Percentiles rank a stretch among this genome's conserved stretches.
Conservation (phyloP, 2,888 invertebrate species). For the Aphodius sticticus region DNA sequence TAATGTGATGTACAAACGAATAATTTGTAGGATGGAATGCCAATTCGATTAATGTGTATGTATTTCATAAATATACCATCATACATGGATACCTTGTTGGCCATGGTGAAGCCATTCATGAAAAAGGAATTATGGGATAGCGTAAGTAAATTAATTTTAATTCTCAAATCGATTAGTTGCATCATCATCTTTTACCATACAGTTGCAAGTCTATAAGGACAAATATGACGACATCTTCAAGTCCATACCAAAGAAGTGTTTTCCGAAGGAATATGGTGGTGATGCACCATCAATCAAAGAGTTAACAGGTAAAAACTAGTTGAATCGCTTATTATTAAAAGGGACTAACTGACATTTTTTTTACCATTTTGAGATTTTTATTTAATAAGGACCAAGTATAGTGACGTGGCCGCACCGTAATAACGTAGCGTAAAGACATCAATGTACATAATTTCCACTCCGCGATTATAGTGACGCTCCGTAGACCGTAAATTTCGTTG, state of each 20-base stretch:
- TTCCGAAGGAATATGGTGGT: conserved; percentile 72
- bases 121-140: conserved; percentile 66
- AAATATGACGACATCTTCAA: conserved; percentile 22
- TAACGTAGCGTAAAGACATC: too few species aligned
- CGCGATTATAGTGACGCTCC: too few species aligned
- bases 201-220: conserved; percentile 15
- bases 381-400: too few species aligned
- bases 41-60: conserved; percentile 71
- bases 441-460: too few species aligned
- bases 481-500: too few species aligned
- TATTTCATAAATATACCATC: conserved; percentile 75
- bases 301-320: conserved; percentile 4
- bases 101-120: conserved; percentile 76
- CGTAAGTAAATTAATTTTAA: conserved; percentile 41
- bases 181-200: neutral
- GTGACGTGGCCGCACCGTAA: too few species aligned
- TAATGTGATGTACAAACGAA: neutral
- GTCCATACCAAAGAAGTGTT: conserved; percentile 63
- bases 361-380: too few species aligned
- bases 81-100: conserved; percentile 75
- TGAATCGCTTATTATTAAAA: too few species aligned
- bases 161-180: conserved; percentile 16
- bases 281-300: conserved; percentile 53
- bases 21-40: conserved; percentile 63
- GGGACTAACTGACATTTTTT: too few species aligned